Evolutionary conservation across 2,113 vertebrate genomes (phyloP).

Genomic region (Cromileptes altivelis): DNA sequence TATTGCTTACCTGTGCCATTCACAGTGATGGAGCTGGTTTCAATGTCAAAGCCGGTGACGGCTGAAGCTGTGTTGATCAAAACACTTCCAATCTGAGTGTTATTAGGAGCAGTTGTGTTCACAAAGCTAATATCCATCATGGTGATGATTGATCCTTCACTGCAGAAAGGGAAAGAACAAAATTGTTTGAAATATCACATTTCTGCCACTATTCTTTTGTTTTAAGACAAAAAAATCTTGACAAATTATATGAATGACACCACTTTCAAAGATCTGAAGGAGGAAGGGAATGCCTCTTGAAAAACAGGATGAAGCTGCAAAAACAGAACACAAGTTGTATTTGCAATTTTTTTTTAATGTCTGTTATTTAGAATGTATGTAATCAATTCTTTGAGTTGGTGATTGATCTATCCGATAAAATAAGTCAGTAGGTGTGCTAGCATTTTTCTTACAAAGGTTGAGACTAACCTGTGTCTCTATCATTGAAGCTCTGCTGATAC

Average conservation of each 20-base stretch:
- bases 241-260: background rate
- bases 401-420: background rate
- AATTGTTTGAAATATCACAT: background rate
- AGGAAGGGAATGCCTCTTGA: background rate
- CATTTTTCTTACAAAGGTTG: background rate
- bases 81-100: conserved; percentile 11
- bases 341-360: no score
- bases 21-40: conserved; percentile 17
- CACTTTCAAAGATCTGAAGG: background rate
- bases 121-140: background rate
- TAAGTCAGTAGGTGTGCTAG: background rate
- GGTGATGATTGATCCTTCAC: conserved; percentile 65
- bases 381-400: no score
- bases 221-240: no score
- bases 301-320: background rate
- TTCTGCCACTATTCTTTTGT: background rate
- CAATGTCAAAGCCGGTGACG: conserved; percentile 50
- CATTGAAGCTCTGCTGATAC: background rate
- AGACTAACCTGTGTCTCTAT: background rate
- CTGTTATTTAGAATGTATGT: no score
- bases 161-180: conserved; percentile 21
- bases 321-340: background rate
- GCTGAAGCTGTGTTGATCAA: conserved; percentile 30
- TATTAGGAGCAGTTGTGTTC: conserved; percentile 15
- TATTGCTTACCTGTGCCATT: conserved; percentile 34